phyloP scores from a whole-genome alignment of 2,888 invertebrate species.

The Eupithecia pulchellata region DNA sequence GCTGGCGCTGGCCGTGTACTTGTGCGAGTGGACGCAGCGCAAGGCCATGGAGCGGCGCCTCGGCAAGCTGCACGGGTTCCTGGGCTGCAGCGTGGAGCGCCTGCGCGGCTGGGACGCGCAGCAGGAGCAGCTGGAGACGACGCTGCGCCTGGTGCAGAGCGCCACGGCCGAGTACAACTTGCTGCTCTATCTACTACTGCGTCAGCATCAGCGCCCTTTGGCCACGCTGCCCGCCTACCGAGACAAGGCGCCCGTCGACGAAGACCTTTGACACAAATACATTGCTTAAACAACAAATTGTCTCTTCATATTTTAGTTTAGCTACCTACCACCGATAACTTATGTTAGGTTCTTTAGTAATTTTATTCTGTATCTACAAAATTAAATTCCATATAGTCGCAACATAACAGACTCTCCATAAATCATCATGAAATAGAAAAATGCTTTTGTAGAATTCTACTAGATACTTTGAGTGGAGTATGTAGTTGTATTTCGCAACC shows the following conservation, averaged over 20 bases:
- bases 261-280: not conserved
- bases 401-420: too few species aligned
- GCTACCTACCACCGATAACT: not conserved
- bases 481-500: too few species aligned
- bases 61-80: constrained; percentile 47
- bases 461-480: too few species aligned
- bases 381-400: too few species aligned
- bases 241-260: not conserved
- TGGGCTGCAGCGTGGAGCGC: constrained; percentile 60
- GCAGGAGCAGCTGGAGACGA: constrained; percentile 67
- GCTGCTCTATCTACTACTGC: constrained; percentile 68
- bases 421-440: too few species aligned
- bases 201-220: constrained; percentile 55
- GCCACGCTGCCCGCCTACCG: not conserved
- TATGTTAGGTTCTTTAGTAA: too few species aligned
- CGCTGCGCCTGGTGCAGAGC: constrained; percentile 65
- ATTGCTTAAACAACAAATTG: not conserved
- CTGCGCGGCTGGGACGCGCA: constrained; percentile 66
- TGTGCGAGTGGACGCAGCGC: constrained; percentile 74
- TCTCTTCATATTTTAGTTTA: not conserved
- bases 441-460: too few species aligned
- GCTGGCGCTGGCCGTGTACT: constrained; percentile 59
- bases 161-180: constrained; percentile 74
- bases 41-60: constrained; percentile 64
- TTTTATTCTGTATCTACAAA: too few species aligned